phyloP scores from a whole-genome alignment of 2,797 vertebrate genomes.

The Sarcophilus harrisii region DNA sequence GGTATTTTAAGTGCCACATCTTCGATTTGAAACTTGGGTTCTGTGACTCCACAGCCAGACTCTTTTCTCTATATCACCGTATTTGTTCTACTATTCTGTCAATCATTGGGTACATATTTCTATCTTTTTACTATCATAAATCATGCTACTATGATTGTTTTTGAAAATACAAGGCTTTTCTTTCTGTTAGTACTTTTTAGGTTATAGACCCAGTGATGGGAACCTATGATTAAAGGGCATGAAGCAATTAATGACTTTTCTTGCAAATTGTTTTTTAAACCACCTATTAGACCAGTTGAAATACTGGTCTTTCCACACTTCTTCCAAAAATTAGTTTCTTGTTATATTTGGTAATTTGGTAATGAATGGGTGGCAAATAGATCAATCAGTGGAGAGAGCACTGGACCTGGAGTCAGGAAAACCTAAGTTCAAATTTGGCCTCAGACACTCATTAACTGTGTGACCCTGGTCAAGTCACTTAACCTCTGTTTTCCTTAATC shows the following conservation, averaged over 20 bases:
- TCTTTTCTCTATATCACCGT: background rate
- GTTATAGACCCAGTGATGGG: background rate
- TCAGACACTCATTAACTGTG: background rate
- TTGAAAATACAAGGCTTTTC: background rate
- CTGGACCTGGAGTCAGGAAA: background rate
- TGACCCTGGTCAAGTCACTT: background rate
- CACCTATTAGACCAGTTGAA: background rate
- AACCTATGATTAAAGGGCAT: background rate
- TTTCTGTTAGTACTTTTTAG: background rate
- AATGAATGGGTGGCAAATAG: background rate
- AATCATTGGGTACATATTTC: background rate
- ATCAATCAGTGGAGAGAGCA: background rate
- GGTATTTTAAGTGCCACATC: background rate
- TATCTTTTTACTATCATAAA: background rate
- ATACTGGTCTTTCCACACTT: background rate
- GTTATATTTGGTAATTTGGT: background rate
- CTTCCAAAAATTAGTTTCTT: background rate
- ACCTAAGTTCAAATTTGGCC: background rate
- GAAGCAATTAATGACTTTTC: background rate
- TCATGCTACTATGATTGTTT: background rate
- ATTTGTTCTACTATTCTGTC: background rate
- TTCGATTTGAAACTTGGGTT: background rate
- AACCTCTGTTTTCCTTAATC: background rate
- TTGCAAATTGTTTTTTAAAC: background rate
- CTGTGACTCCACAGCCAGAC: background rate